Conservation (phyloP, 2,797 vertebrate species). For the Karalla daura region DNA sequence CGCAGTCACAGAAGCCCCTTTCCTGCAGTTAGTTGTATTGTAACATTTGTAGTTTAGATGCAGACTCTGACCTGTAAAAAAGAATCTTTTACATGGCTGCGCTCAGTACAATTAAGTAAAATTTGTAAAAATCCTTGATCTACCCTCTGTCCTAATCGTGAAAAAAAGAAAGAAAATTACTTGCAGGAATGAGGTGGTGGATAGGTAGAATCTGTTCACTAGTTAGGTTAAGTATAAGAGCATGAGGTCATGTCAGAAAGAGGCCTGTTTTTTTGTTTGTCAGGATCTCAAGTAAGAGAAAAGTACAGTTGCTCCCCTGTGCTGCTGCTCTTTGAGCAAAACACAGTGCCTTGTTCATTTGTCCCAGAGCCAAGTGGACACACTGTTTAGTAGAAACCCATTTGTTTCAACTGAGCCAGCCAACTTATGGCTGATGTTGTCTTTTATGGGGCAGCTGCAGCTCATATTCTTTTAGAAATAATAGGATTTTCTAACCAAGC, state of each 20-base stretch:
- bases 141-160: background rate
- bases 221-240: slow-evolving; percentile 59
- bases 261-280: slow-evolving; percentile 56
- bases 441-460: slow-evolving; percentile 78
- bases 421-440: slow-evolving; percentile 59
- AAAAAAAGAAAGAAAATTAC: slow-evolving; percentile 12
- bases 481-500: slow-evolving; percentile 71
- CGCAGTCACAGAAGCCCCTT: too few relatives aligned
- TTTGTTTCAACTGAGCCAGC: slow-evolving; percentile 54
- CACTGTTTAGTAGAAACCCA: slow-evolving; percentile 62
- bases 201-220: slow-evolving; percentile 51
- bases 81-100: too few relatives aligned
- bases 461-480: slow-evolving; percentile 73
- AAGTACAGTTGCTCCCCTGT: slow-evolving; percentile 44
- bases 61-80: too few relatives aligned
- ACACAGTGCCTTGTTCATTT: slow-evolving; percentile 47
- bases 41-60: too few relatives aligned
- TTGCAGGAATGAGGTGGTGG: slow-evolving; percentile 32
- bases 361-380: slow-evolving; percentile 44
- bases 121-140: too few relatives aligned
- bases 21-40: too few relatives aligned
- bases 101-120: too few relatives aligned
- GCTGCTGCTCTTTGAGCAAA: slow-evolving; percentile 52
- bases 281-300: slow-evolving; percentile 58
- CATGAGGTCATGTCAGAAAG: slow-evolving; percentile 72